Evolutionary conservation across 2,888 invertebrate genomes (phyloP).

Genomic region (Nemotelus pantherinus): DNA sequence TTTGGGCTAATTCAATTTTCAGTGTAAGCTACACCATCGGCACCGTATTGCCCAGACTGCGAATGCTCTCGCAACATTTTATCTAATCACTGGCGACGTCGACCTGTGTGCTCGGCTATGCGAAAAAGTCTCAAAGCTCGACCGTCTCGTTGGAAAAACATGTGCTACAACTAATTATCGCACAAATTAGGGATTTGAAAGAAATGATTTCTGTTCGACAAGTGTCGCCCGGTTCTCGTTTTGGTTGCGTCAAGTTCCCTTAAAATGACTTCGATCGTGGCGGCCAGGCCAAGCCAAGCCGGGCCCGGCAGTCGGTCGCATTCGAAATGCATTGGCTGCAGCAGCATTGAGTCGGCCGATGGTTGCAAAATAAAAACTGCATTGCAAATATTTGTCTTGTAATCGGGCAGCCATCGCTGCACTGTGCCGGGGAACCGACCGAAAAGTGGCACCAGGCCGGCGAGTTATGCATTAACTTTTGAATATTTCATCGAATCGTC

Average conservation of each 20-base stretch:
- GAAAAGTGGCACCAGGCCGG: constrained; percentile 28
- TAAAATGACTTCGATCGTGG: constrained; percentile 23
- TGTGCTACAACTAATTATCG: constrained; percentile 32
- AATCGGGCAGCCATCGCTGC: not conserved
- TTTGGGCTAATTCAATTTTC: too few species aligned
- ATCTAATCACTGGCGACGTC: not conserved
- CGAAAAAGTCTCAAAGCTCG: not conserved
- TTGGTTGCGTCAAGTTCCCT: constrained; percentile 37
- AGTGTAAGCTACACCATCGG: too few species aligned
- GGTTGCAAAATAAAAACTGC: constrained; percentile 28
- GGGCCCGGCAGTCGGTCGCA: too few species aligned
- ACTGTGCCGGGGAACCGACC: not conserved
- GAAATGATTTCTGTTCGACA: constrained; percentile 22
- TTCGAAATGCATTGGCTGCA: too few species aligned
- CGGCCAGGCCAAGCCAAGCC: too few species aligned
- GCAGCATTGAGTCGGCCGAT: too few species aligned
- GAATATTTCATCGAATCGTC: constrained; percentile 33
- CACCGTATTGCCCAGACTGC: too few species aligned
- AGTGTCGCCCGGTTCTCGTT: constrained; percentile 30
- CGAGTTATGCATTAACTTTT: constrained; percentile 28
- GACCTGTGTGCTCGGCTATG: not conserved
- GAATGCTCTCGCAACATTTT: too few species aligned
- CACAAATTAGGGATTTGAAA: constrained; percentile 32
- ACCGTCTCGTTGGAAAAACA: constrained; percentile 1
- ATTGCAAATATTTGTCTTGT: constrained; percentile 28